These are phyloP conservation scores for Vulpes vulpes DNA, from an alignment of 2,113 vertebrate genomes.

Conservation along the genomic window DNA sequence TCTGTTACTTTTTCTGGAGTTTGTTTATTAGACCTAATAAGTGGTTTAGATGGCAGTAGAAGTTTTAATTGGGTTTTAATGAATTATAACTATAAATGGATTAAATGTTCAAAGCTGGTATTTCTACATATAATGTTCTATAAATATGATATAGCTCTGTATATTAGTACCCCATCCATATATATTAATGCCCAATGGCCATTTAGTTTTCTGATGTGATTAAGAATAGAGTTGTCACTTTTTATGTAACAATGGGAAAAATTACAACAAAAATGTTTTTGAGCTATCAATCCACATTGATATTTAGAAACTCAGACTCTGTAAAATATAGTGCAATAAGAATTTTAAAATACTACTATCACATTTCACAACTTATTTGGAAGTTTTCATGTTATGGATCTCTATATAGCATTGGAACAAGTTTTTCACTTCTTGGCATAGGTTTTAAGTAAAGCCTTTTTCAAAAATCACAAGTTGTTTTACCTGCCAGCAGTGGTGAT, in stretches of 20 bases:
- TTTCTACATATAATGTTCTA: background rate
- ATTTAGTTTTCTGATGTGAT: background rate
- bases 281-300: background rate
- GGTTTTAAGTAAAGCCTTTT: conserved; percentile 7
- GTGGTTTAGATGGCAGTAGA: background rate
- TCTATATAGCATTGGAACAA: background rate
- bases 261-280: background rate
- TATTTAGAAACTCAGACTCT: background rate
- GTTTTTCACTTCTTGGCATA: background rate
- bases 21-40: background rate
- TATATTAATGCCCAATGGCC: background rate
- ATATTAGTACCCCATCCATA: background rate
- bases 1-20: background rate
- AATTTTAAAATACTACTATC: background rate
- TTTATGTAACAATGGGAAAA: background rate
- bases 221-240: background rate
- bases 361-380: background rate
- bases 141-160: background rate
- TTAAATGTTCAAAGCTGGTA: background rate
- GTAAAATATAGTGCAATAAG: background rate
- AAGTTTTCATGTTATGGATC: background rate
- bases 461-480: background rate
- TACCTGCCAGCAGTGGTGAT: background rate
- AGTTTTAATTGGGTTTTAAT: background rate
- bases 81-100: background rate